phyloP scores from a whole-genome alignment of 2,888 invertebrate genomes.

The Aleiodes testaceus region DNA sequence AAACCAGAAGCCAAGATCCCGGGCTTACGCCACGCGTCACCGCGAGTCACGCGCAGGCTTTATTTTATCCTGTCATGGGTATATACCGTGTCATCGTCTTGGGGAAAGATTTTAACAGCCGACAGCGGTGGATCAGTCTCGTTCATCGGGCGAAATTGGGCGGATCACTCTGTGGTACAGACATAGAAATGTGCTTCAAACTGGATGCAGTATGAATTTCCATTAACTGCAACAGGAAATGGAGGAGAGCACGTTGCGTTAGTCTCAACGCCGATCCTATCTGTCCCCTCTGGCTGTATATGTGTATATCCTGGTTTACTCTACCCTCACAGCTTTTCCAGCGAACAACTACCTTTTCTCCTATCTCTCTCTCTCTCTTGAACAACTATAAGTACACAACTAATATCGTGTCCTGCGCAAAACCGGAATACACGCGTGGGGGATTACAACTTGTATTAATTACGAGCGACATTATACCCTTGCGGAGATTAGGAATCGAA shows the following conservation, averaged over 20 bases:
- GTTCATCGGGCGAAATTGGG: conserved; percentile 65
- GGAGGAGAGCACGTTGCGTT: conserved; percentile 51
- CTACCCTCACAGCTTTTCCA: background rate
- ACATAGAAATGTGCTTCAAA: background rate
- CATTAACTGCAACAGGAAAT: conserved; percentile 70
- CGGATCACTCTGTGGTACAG: conserved; percentile 57
- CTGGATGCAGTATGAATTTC: conserved; percentile 66
- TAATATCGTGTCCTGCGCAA: conserved; percentile 71
- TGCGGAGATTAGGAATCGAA: conserved; percentile 71
- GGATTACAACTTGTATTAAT: conserved; percentile 72
- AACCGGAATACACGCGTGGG: conserved; percentile 68
- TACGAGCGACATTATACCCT: conserved; percentile 69
- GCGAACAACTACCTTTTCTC: conserved; percentile 4
- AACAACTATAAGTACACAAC: conserved; percentile 56
- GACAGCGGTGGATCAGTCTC: conserved; percentile 45
- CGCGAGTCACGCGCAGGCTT: conserved; percentile 57
- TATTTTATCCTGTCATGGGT: conserved; percentile 52
- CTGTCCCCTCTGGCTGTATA: conserved; percentile 49
- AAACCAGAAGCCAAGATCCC: conserved; percentile 50
- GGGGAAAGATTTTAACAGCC: conserved; percentile 36
- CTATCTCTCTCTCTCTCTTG: conserved; percentile 34
- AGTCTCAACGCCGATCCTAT: conserved; percentile 67
- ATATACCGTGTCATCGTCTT: background rate
- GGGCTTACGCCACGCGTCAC: conserved; percentile 52
- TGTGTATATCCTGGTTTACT: conserved; percentile 27